Conservation (phyloP, 2,113 vertebrate species). For the Penelope pileata region DNA sequence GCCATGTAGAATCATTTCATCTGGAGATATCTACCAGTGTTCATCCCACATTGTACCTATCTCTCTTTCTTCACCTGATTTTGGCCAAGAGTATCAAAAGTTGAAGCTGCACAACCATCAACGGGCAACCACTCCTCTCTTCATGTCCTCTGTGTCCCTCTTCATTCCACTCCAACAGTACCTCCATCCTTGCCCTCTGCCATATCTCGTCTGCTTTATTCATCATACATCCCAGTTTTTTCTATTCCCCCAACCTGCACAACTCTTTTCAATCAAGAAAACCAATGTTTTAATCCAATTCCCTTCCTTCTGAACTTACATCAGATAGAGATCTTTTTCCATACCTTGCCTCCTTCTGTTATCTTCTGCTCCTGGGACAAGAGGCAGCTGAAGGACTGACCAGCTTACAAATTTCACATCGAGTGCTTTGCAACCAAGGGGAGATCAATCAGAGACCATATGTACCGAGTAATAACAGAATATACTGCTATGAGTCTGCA, state of each 20-base stretch:
- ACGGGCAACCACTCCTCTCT: neutral
- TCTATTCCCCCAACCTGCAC: neutral
- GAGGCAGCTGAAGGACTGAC: neutral
- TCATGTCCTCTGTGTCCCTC: accelerated
- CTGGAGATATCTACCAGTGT: neutral
- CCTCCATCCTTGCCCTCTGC: neutral
- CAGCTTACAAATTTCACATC: neutral
- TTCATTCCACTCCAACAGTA: neutral
- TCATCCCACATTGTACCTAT: neutral
- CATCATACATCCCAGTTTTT: neutral
- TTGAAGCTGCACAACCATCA: neutral
- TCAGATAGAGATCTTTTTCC: neutral
- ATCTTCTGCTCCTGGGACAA: neutral
- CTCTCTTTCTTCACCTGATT: neutral
- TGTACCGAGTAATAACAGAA: neutral
- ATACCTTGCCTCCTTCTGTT: neutral
- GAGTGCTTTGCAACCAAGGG: neutral
- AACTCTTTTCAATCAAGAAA: neutral
- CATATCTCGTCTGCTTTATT: neutral
- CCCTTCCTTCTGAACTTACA: neutral
- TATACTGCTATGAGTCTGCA: neutral
- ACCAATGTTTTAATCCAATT: neutral
- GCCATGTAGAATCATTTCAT: neutral
- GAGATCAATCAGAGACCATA: neutral
- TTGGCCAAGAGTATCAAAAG: neutral